A percentile compares a stretch with the other conserved stretches of the same genome.
These are phyloP conservation scores for Ennomos quercinarius DNA, from an alignment of 2,888 invertebrate species.

Conservation along the genomic window DNA sequence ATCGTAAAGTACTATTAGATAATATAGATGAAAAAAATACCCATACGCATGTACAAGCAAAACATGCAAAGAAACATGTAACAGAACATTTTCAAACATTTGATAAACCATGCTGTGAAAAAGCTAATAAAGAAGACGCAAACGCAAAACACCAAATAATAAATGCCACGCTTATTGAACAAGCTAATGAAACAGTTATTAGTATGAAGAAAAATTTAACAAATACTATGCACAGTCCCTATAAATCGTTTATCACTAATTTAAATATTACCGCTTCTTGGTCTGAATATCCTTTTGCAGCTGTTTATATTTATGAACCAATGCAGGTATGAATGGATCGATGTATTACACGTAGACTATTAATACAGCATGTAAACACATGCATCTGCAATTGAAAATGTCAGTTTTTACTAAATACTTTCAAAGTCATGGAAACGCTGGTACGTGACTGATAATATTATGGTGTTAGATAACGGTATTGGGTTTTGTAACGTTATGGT, in stretches of 20 bases:
- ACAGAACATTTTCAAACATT: slow-evolving; percentile 28
- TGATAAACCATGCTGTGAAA: slow-evolving; percentile 2
- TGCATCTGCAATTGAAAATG: too few relatives aligned
- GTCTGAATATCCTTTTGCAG: slow-evolving; percentile 67
- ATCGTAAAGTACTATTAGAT: slow-evolving; percentile 47
- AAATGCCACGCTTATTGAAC: slow-evolving; percentile 10
- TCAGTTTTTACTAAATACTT: too few relatives aligned
- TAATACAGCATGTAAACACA: too few relatives aligned
- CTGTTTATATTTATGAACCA: slow-evolving; percentile 72
- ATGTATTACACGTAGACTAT: too few relatives aligned
- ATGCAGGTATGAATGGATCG: slow-evolving; percentile 54
- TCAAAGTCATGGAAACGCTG: too few relatives aligned
- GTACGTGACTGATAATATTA: too few relatives aligned
- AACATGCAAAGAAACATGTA: slow-evolving; percentile 58
- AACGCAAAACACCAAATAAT: slow-evolving; percentile 8
- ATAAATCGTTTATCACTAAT: slow-evolving; percentile 20
- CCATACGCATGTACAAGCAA: slow-evolving; percentile 46
- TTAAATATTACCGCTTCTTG: slow-evolving; percentile 49
- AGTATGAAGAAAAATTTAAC: slow-evolving; percentile 13
- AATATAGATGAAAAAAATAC: slow-evolving; percentile 48
- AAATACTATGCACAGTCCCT: slow-evolving; percentile 15
- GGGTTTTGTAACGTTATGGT: too few relatives aligned
- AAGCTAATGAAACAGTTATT: slow-evolving; percentile 3
- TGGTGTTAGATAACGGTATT: too few relatives aligned
- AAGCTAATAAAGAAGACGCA: slow-evolving; percentile 9